Percentiles rank a stretch among this genome's conserved stretches.
phyloP scores from a whole-genome alignment of 1,140 invertebrate genomes.

The Sycophaga agraensis region DNA sequence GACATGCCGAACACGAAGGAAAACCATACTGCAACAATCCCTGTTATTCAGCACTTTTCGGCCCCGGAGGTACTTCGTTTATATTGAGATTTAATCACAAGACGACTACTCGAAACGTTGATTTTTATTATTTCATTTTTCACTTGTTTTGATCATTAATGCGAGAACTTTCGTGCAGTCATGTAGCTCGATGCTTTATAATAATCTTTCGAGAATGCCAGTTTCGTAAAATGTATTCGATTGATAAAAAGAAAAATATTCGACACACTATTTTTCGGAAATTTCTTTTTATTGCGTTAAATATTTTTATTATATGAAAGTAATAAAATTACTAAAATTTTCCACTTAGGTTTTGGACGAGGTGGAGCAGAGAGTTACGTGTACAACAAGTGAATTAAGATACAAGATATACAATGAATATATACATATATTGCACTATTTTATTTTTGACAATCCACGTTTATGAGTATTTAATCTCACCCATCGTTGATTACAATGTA shows the following conservation, averaged over 20 bases:
- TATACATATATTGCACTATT: no score
- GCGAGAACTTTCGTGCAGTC: neutral
- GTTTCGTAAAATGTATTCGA: no score
- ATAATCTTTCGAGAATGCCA: no score
- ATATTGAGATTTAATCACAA: neutral
- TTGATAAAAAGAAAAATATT: no score
- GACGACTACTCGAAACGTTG: conserved; percentile 3
- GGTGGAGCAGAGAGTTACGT: conserved; percentile 69
- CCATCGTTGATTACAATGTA: no score
- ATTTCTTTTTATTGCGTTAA: neutral
- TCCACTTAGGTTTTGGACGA: conserved; percentile 62
- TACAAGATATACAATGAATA: no score
- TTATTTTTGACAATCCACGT: no score
- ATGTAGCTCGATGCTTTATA: neutral
- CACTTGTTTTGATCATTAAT: neutral
- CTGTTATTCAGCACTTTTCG: conserved; percentile 74
- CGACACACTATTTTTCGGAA: no score
- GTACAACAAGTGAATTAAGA: conserved; percentile 47
- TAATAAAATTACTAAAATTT: conserved; percentile 11
- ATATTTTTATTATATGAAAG: neutral
- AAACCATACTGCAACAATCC: conserved; percentile 79
- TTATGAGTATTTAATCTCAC: no score
- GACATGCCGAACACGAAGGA: conserved; percentile 73
- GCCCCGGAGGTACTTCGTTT: conserved; percentile 64
- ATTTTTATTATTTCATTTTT: conserved; percentile 16